Percentiles rank a stretch among this genome's conserved stretches.
phyloP scores from a whole-genome alignment of 2,113 vertebrate species.

The Microtus ochrogaster region DNA sequence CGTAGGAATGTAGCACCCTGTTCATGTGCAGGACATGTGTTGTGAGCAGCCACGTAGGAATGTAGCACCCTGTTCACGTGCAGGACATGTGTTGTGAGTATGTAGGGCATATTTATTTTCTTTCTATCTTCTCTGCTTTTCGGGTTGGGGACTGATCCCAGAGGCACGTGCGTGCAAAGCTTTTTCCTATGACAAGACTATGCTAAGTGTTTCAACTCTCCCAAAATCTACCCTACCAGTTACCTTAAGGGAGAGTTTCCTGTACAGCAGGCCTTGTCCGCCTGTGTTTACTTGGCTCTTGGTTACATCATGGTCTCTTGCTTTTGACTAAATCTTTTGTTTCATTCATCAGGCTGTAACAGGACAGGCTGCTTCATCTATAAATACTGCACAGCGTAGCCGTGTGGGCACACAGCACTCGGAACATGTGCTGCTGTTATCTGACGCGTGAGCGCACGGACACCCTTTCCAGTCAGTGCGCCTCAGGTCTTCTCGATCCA shows the following conservation, averaged over 20 bases:
- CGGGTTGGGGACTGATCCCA: not conserved
- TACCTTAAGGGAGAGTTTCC: not conserved
- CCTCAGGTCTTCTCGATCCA: not conserved
- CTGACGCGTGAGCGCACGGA: rapidly evolving
- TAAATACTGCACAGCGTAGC: rapidly evolving
- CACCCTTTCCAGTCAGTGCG: not conserved
- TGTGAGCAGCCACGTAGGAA: not conserved
- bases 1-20: not conserved
- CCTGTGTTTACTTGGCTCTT: not conserved
- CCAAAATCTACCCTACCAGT: not conserved
- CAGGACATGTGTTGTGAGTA: not conserved
- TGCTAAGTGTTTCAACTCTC: not conserved
- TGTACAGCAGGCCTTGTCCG: not conserved
- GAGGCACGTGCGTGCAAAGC: not conserved
- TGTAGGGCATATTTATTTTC: not conserved
- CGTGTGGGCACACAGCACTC: not conserved
- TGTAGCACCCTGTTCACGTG: not conserved
- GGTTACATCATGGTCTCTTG: not conserved
- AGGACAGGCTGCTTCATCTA: not conserved
- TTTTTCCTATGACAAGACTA: not conserved
- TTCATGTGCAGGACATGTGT: not conserved
- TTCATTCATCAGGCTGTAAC: not conserved
- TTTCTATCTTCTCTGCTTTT: not conserved
- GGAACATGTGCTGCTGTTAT: not conserved
- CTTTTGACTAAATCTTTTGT: not conserved